Evolutionary conservation across 2,797 vertebrate species (phyloP).

Genomic region (Ispidina lecontei): DNA sequence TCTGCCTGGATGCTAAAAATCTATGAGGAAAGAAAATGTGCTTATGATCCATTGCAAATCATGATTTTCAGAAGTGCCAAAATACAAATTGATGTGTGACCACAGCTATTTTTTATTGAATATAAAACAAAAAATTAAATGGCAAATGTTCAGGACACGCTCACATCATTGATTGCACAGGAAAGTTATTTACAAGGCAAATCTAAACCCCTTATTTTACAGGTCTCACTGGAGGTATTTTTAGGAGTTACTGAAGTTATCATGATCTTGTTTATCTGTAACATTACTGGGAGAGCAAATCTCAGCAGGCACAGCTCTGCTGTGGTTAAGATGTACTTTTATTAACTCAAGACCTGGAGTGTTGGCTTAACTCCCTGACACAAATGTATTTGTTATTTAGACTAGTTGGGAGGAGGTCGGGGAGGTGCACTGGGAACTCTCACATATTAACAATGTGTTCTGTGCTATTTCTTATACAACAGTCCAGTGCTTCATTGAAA

Average conservation of each 20-base stretch:
- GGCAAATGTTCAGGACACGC: not conserved
- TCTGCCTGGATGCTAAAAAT: slow-evolving; percentile 49
- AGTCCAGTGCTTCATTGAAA: not conserved
- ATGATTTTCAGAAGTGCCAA: slow-evolving; percentile 18
- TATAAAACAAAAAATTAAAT: not conserved
- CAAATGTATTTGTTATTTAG: not conserved
- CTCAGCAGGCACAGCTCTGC: not conserved
- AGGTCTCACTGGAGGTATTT: not conserved
- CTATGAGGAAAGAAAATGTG: slow-evolving; percentile 30
- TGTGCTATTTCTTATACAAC: not conserved
- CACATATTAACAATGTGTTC: not conserved
- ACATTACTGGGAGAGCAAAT: not conserved
- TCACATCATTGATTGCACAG: not conserved
- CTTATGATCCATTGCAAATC: slow-evolving; percentile 23
- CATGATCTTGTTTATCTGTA: not conserved
- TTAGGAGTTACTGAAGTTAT: not conserved
- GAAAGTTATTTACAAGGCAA: not conserved
- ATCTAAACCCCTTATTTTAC: not conserved
- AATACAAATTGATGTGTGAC: slow-evolving; percentile 1
- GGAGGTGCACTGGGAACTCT: not conserved
- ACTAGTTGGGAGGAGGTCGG: accelerated
- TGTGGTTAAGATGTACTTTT: accelerated
- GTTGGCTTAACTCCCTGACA: not conserved
- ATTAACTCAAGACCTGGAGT: not conserved
- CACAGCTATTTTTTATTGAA: not conserved